These are phyloP conservation scores for Pandemis cinnamomeana DNA, from an alignment of 2,888 invertebrate species.

Conservation along the genomic window DNA sequence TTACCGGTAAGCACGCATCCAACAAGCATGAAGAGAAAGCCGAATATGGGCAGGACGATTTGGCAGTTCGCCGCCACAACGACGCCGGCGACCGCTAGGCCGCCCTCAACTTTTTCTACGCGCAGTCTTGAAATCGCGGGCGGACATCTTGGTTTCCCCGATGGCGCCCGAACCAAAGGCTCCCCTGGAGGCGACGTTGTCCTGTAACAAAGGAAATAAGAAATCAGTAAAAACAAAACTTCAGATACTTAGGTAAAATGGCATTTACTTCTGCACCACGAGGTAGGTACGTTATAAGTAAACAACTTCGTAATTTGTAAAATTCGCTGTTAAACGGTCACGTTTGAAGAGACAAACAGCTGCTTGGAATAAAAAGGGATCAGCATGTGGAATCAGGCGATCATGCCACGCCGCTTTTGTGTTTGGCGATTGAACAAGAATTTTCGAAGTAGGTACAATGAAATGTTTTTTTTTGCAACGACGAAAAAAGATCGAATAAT, in stretches of 20 bases:
- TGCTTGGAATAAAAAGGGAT: conserved; percentile 7
- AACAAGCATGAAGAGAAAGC: conserved; percentile 89
- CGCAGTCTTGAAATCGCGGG: conserved; percentile 88
- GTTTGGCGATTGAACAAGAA: conserved; percentile 22
- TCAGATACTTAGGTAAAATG: neutral
- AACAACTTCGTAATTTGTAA: neutral
- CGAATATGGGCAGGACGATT: conserved; percentile 90
- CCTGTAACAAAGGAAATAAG: conserved; percentile 59
- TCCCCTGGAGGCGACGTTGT: conserved; percentile 83
- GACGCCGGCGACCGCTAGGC: conserved; percentile 90
- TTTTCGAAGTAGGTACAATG: conserved; percentile 6
- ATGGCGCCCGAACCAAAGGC: conserved; percentile 84
- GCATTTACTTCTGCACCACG: neutral
- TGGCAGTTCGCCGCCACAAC: conserved; percentile 91
- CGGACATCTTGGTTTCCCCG: conserved; percentile 84
- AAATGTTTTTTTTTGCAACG: neutral
- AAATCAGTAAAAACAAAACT: neutral
- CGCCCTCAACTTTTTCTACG: conserved; percentile 91
- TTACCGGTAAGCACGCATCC: conserved; percentile 89
- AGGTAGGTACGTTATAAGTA: neutral
- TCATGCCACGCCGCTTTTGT: conserved; percentile 7
- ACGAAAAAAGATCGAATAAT: neutral
- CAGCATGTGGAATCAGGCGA: neutral
- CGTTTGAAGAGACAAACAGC: conserved; percentile 5
- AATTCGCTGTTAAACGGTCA: neutral